A percentile compares a stretch with the other conserved stretches of the same genome.
Conservation (phyloP, 2,113 vertebrate genomes). For the Oceanites oceanicus region DNA sequence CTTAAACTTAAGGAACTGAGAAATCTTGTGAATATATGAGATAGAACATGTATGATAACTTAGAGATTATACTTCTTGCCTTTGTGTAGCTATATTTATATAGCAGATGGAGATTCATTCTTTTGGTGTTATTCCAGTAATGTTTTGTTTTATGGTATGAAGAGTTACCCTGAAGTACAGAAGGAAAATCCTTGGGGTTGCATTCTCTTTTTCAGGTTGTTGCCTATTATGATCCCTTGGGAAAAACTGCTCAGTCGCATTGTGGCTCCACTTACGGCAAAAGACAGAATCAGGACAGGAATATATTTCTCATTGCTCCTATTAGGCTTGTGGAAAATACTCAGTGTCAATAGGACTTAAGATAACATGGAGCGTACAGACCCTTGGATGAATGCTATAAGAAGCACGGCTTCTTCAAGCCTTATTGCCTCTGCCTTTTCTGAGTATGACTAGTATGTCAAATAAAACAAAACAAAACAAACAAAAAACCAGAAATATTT, state of each 20-base stretch:
- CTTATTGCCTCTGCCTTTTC: background rate
- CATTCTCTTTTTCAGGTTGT: background rate
- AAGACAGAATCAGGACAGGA: background rate
- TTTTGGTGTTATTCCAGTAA: background rate
- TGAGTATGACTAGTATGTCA: background rate
- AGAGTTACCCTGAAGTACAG: background rate
- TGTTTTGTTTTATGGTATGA: background rate
- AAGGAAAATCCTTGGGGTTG: background rate
- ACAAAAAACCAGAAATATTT: background rate
- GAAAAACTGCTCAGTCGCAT: background rate
- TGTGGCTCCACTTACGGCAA: background rate
- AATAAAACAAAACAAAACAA: background rate
- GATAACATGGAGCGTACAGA: background rate
- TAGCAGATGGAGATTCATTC: background rate
- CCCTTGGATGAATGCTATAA: background rate
- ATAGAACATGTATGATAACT: fast-evolving
- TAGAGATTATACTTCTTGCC: background rate
- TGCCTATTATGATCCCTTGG: background rate
- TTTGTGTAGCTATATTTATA: background rate
- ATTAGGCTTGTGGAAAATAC: background rate
- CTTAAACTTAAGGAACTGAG: background rate
- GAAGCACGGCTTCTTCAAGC: background rate
- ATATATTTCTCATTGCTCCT: background rate
- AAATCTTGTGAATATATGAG: background rate
- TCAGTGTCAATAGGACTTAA: background rate